These are phyloP conservation scores for Hydrozoanthus tunicans DNA, from an alignment of 64 coral and sea anemone species.

Conservation along the genomic window DNA sequence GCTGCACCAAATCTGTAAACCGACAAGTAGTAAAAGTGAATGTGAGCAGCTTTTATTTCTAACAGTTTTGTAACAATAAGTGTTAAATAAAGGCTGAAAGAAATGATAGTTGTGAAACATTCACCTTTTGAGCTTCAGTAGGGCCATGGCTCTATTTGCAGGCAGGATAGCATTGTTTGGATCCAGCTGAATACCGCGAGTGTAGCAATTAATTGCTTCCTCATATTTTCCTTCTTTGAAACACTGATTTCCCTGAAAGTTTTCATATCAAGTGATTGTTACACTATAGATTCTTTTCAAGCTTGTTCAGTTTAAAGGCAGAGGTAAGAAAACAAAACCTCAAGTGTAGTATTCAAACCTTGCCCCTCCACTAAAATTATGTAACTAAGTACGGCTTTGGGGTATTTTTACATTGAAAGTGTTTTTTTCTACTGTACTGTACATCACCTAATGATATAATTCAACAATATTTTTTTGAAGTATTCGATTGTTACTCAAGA, in stretches of 20 bases:
- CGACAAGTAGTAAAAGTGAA: background rate
- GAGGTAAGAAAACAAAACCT: too few species aligned
- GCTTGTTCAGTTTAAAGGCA: too few species aligned
- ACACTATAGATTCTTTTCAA: too few species aligned
- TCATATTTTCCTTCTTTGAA: conserved; percentile 95
- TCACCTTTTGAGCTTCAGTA: conserved; percentile 84
- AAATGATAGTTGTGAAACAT: background rate
- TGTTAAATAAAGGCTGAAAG: background rate
- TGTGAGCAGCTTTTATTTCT: background rate
- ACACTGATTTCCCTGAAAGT: conserved; percentile 82
- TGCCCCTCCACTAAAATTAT: too few species aligned
- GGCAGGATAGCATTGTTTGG: conserved; percentile 90
- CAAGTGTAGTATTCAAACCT: too few species aligned
- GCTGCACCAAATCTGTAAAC: conserved; percentile 78
- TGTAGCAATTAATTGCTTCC: conserved; percentile 91
- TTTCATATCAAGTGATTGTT: too few species aligned
- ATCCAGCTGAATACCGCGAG: conserved; percentile 77
- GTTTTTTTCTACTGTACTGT: too few species aligned
- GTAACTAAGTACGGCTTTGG: too few species aligned
- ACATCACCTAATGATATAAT: too few species aligned
- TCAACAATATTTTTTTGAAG: too few species aligned
- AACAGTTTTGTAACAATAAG: background rate
- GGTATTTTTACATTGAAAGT: too few species aligned
- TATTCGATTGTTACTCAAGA: too few species aligned
- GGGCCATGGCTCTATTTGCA: conserved; percentile 95